Evolutionary conservation across 1,140 invertebrate genomes (phyloP).

Genomic region (Eumeta japonica): DNA sequence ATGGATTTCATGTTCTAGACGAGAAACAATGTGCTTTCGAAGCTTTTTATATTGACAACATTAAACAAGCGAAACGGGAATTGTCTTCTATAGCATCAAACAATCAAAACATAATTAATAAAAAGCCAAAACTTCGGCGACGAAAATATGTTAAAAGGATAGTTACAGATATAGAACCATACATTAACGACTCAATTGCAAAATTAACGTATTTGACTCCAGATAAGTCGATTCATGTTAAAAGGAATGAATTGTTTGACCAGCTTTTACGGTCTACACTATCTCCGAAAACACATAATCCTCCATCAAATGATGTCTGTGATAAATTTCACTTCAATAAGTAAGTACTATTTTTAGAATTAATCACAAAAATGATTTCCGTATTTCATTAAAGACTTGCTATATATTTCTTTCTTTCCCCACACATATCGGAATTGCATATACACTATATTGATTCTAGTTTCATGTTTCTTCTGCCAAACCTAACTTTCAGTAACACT

Average conservation of each 20-base stretch:
- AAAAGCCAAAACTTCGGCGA: constrained; percentile 36
- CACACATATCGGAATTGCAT: too few species aligned
- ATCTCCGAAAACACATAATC: constrained; percentile 3
- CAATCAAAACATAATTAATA: constrained; percentile 21
- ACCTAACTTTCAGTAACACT: too few species aligned
- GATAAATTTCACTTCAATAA: constrained; percentile 3
- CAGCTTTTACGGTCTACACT: constrained; percentile 32
- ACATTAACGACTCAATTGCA: constrained; percentile 12
- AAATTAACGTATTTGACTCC: constrained; percentile 33
- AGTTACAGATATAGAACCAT: constrained; percentile 21
- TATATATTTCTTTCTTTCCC: too few species aligned
- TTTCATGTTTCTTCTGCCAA: too few species aligned
- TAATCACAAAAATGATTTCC: too few species aligned
- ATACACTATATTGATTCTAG: too few species aligned
- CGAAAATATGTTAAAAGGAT: constrained; percentile 44
- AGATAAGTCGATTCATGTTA: constrained; percentile 42
- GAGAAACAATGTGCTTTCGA: constrained; percentile 37
- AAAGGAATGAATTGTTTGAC: constrained; percentile 42
- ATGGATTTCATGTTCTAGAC: constrained; percentile 29
- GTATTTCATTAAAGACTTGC: too few species aligned
- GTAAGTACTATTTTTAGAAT: constrained; percentile 5
- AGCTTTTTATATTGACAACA: constrained; percentile 47
- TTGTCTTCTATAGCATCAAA: constrained; percentile 29
- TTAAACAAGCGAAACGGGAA: constrained; percentile 47
- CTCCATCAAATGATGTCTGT: constrained; percentile 10